phyloP scores from a whole-genome alignment of 2,113 vertebrate genomes.

The Ramphastos sulfuratus region DNA sequence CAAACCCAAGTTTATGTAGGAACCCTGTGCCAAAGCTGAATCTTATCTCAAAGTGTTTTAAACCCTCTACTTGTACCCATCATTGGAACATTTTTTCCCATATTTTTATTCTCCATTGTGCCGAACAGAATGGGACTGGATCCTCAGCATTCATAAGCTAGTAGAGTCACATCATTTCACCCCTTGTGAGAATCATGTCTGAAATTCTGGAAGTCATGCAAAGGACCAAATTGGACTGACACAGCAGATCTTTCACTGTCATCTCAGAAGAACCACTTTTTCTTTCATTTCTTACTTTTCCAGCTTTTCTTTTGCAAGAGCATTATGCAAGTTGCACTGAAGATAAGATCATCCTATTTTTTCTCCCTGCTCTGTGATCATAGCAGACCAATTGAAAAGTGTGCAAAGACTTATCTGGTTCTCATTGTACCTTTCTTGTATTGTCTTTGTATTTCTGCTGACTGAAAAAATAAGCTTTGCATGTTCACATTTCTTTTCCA shows the following conservation, averaged over 20 bases:
- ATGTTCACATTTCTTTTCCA: background rate
- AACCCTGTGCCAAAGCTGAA: background rate
- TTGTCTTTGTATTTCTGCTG: background rate
- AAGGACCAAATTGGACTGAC: background rate
- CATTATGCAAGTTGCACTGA: background rate
- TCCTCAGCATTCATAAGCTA: background rate
- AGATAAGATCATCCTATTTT: background rate
- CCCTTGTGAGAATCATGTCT: background rate
- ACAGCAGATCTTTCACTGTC: background rate
- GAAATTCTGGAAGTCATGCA: background rate
- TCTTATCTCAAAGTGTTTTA: background rate
- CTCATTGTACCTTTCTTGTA: background rate
- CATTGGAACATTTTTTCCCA: background rate
- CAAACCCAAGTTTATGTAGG: fast-evolving
- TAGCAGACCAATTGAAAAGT: background rate
- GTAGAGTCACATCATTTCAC: background rate
- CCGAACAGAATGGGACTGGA: background rate
- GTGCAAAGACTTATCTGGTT: background rate
- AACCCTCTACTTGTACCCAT: background rate
- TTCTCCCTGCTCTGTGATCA: background rate
- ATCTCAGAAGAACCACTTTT: background rate
- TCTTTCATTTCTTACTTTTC: background rate
- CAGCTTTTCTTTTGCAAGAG: background rate
- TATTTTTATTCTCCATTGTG: background rate
- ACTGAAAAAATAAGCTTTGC: background rate